phyloP scores from a whole-genome alignment of 2,888 invertebrate species.

The Tridacna crocea region DNA sequence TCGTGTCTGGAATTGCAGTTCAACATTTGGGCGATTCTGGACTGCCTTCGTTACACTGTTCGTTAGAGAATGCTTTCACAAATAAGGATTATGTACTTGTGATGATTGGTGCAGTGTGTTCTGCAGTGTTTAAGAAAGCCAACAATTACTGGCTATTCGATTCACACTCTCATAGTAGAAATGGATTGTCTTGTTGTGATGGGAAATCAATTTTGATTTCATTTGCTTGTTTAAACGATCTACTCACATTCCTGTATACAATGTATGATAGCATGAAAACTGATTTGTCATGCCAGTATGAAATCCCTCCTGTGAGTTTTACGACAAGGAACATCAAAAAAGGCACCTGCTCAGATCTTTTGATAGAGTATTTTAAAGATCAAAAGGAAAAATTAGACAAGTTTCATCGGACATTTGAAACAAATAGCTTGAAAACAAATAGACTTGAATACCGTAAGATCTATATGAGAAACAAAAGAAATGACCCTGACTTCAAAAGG shows the following conservation, averaged over 20 bases:
- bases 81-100: not conserved
- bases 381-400: not conserved
- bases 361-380: constrained; percentile 9
- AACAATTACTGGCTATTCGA: constrained; percentile 17
- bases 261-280: constrained; percentile 1
- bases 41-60: not conserved
- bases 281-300: constrained; percentile 24
- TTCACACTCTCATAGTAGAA: constrained; percentile 36
- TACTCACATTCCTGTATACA: constrained; percentile 5
- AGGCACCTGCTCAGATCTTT: not conserved
- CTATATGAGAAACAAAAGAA: not conserved
- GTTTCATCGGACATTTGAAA: not conserved
- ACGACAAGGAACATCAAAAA: not conserved
- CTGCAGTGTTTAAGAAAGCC: not conserved
- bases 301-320: constrained; percentile 26
- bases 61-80: not conserved
- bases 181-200: constrained; percentile 34
- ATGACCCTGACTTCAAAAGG: not conserved
- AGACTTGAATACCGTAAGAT: not conserved
- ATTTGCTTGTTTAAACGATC: constrained; percentile 26
- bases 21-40: not conserved
- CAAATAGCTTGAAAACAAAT: constrained; percentile 7
- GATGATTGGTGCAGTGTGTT: constrained; percentile 3
- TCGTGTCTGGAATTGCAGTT: constrained; percentile 4
- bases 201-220: constrained; percentile 36